Base-by-base conservation (phyloP, 1,140 invertebrate species). In the Drosophila albomicans region DNA sequence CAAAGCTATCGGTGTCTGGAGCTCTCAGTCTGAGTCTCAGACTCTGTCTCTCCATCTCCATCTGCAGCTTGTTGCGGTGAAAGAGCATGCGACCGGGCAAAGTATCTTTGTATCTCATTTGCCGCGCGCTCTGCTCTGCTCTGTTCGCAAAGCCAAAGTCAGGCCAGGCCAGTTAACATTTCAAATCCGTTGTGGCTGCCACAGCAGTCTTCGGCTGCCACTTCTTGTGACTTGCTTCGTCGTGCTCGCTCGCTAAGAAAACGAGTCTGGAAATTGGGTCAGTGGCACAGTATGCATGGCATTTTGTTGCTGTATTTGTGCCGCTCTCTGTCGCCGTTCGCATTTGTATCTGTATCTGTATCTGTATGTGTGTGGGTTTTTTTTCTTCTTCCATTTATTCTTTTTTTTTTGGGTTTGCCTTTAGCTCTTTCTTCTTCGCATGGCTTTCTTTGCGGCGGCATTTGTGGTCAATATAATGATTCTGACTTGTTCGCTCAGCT, bases 261-360 rank as follows among this genome's bases (percentile, higher is more conserved):
- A 88, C 85, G 78, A 88, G 85, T 88, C 78, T 86, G 82, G 75
- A 88, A 89, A 91, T 81, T 91, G 80, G 89, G 89, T 91, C 89
- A 91, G 89, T 91, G 89, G 89, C 85, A 91, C 89, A 91, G 79
- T 82, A 88, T 88, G 85, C 86, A 89, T 85, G 85, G 80, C 78
- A 87, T 88, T 79, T 67, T 87, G 82, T 75, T 56, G 58, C 41
- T 73, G 75, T 85, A 62, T 73, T 45, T 70, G 79, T 67, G 49
- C 49, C 61, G 51, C 35, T 59, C 64, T 38, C 30, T 78, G 64
- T 67, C 46, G 61, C 38, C 72, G 41, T 80, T 25, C 20, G 20
- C 20, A 25, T 25, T 25, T 25, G 20, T 25, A 25, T 25, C 20
- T 25, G 20, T 20, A 2, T 20, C 16, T 20, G 46, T 74, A 35